Percentiles rank a stretch among this genome's conserved stretches.
These are phyloP conservation scores for Prostheceraeus crozeri DNA, from an alignment of 2,888 invertebrate species.

Conservation along the genomic window DNA sequence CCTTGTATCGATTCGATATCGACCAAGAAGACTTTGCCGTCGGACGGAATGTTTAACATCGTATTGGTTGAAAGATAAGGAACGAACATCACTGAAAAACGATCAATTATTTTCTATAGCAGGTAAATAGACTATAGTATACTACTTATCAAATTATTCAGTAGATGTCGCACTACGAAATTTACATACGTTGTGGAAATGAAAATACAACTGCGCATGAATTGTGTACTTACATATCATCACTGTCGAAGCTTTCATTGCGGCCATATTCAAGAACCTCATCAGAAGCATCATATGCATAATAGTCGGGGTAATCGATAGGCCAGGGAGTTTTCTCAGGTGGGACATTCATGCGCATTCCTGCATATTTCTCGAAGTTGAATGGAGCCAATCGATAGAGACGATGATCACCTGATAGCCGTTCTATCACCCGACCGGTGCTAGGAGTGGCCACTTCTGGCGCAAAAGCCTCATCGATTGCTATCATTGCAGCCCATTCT, in stretches of 20 bases:
- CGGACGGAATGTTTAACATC: conserved; percentile 26
- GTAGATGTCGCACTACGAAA: too few species aligned
- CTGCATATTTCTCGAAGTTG: conserved; percentile 38
- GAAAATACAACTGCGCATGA: too few species aligned
- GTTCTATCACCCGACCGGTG: conserved; percentile 34
- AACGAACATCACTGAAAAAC: conserved; percentile 10
- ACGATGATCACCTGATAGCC: conserved; percentile 28
- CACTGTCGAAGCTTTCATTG: conserved; percentile 22
- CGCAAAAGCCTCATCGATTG: conserved; percentile 24
- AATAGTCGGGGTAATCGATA: conserved; percentile 37
- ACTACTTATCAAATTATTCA: too few species aligned
- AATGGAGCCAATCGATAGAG: conserved; percentile 37
- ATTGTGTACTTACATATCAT: conserved; percentile 2
- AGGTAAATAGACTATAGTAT: too few species aligned
- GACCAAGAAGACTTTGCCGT: conserved; percentile 36
- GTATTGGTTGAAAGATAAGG: conserved; percentile 34
- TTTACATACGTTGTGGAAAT: too few species aligned
- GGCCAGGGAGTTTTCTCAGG: conserved; percentile 41
- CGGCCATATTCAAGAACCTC: conserved; percentile 33
- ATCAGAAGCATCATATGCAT: conserved; percentile 38
- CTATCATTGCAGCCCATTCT: too few species aligned
- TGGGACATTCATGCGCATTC: conserved; percentile 42
- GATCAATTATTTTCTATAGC: too few species aligned
- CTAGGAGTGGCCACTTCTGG: conserved; percentile 29
- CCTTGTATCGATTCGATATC: conserved; percentile 32